Base-by-base conservation (phyloP, 1,140 invertebrate species). In the Drosophila rhopaloa region DNA sequence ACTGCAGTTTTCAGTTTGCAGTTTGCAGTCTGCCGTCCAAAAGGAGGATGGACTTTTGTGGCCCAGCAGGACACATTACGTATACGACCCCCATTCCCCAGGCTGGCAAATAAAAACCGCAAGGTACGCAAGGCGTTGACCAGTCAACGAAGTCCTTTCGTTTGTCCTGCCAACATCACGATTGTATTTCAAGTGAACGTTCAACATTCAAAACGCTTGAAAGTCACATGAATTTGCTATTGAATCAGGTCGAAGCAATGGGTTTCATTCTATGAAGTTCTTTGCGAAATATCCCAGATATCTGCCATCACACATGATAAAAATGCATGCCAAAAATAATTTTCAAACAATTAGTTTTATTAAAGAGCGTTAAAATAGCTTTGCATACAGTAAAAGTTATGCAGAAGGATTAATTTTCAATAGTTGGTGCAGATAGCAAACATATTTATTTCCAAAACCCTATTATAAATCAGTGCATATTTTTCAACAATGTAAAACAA, bases 1-100 rank as follows among this genome's bases (percentile, higher is more conserved):
- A 16, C 24, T 3, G 7, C 37, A 24, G 14, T 32, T 32, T 32
- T 5, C 19, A n/a, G 8, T 8, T n/a, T 4, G 1, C 29, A 6
- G 29, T 8, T 32, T 32, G 16, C 1, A 37, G 9, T 10, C 4
- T 37, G 37, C 37, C 0, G 37, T 11, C 9, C 16, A 51, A 38
- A 13, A 19, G n/a, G 5, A 19, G n/a, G 19, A 32, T 29, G n/a
- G 53, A 19, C 35, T 14, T 32, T 32, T 19, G 10, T 32, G 47
- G 61, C 65, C 65, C 65, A 68, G 55, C 46, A 51, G 63, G 46
- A 14, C 54, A 46, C 38, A 73, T 70, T 73, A 59, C 70, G 54
- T 71, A 68, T 72, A 58, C 68, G 62, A 37, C 37, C 11, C 4
- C 54, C 46, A 27, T 14, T 27, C 53, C 8, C 2, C 37, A 8